Evolutionary conservation across 1,140 invertebrate species (phyloP), one percentile per base, ranked within the genome.

Genomic region (Neoseiulus cucumeris): DNA sequence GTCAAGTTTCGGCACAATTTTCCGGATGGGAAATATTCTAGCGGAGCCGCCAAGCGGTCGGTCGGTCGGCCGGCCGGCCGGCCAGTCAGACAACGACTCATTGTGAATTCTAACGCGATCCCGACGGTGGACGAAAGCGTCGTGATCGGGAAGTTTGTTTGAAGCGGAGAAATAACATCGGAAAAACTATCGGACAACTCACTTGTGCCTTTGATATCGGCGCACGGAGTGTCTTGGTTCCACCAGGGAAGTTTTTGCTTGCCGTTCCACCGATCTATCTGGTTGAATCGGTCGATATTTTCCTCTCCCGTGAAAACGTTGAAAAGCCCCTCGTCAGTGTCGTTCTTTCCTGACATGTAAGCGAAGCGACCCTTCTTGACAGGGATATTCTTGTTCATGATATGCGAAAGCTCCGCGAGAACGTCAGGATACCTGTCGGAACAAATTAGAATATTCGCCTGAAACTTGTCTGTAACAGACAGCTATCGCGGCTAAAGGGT

Each of bases 201-300:
- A 59, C 51, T 59, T 20, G n/a, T 59, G 29, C 30, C 39, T 14
- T 55, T 28, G 44, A 45, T 25, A 17, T 67, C 66, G n/a, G 67
- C 65, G 72, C 69, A 59, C 14, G 51, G 51, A 0, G 28, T 18
- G 12, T 66, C 69, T 1, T 44, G 42, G 22, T 67, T 67, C 70
- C 70, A 70, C 25, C 66, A 72, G 22, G 17, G 44, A 12, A 72
- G 22, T 29, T 66, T 78, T 1, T 80, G 77, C 44, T 82, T 80
- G 7, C 85, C 84, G 74, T 89, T 70, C 69, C 68, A 74, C 20
- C 66, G 81, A 69, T 89, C 65, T 44, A 75, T 73, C 17, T 69
- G 17, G 67, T 72, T 72, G 18, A 74, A 69, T 12, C 69, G 69
- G 14, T 69, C 64, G 64, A 76, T 73, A 66, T 75, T 72, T 25